These are phyloP conservation scores for Ovis canadensis DNA, from an alignment of 2,113 vertebrate genomes.

Conservation along the genomic window DNA sequence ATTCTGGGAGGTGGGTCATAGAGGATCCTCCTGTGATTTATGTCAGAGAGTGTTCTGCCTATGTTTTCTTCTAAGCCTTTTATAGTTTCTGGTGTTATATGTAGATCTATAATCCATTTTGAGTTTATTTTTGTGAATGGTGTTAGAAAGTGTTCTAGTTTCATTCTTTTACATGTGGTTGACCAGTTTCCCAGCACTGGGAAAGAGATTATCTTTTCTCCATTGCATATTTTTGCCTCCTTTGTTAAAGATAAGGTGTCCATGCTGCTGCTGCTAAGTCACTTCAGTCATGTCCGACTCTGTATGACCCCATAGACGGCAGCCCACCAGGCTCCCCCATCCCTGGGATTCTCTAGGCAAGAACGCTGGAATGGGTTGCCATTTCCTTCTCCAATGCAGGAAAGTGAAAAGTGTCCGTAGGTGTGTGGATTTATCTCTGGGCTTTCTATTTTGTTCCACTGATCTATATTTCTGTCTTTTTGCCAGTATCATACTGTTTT, in stretches of 20 bases:
- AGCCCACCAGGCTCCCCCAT: no score
- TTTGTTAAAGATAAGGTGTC: not conserved
- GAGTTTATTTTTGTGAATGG: not conserved
- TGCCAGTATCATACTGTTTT: not conserved
- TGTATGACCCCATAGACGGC: rapidly evolving
- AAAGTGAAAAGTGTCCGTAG: not conserved
- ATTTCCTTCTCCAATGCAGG: no score
- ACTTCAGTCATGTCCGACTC: rapidly evolving
- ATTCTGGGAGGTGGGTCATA: not conserved
- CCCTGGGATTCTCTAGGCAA: no score
- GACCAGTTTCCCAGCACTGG: not conserved
- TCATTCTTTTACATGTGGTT: not conserved
- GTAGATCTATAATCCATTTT: not conserved
- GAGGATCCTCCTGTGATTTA: not conserved
- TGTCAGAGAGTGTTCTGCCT: not conserved
- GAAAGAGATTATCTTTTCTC: not conserved
- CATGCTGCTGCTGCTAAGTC: no score
- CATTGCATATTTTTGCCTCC: not conserved
- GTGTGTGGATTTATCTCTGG: not conserved
- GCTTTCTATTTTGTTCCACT: not conserved
- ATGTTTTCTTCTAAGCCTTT: not conserved
- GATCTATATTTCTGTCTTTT: not conserved
- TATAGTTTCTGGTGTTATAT: not conserved
- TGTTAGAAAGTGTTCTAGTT: not conserved
- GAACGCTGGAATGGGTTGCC: no score